phyloP scores from a whole-genome alignment of 1,140 invertebrate species.

The Oscheius sp. region DNA sequence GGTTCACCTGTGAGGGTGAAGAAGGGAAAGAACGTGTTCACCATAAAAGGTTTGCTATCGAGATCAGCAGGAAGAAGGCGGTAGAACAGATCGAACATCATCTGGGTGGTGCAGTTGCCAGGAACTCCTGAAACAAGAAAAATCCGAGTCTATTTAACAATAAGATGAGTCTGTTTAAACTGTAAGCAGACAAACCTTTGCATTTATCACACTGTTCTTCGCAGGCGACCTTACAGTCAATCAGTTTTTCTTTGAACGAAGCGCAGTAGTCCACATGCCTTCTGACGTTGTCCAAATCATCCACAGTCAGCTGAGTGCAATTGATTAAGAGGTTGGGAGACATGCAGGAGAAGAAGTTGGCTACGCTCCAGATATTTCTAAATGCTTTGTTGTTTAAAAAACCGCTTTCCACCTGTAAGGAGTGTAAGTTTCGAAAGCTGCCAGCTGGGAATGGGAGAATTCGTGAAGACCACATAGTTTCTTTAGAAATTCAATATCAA shows the following conservation, averaged over 20 bases:
- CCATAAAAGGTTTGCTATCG: slow-evolving; percentile 39
- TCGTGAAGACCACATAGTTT: slow-evolving; percentile 52
- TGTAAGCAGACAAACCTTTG: slow-evolving; percentile 4
- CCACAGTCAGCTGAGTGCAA: slow-evolving; percentile 46
- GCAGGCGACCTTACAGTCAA: slow-evolving; percentile 18
- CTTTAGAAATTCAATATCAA: slow-evolving; percentile 43
- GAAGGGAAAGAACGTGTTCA: slow-evolving; percentile 57
- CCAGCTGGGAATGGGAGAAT: slow-evolving; percentile 34
- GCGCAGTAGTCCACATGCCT: slow-evolving; percentile 14
- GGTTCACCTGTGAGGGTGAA: slow-evolving; percentile 45
- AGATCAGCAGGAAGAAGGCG: slow-evolving; percentile 56
- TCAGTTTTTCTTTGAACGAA: slow-evolving; percentile 2
- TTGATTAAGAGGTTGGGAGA: slow-evolving; percentile 48
- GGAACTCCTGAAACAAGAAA: slow-evolving; percentile 28
- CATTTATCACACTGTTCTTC: slow-evolving; percentile 13
- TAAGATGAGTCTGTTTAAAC: too few species aligned
- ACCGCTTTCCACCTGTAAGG: slow-evolving; percentile 13
- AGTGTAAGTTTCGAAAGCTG: slow-evolving; percentile 44
- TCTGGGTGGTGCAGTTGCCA: slow-evolving; percentile 49
- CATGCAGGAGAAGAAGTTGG: slow-evolving; percentile 54
- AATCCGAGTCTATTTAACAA: not conserved
- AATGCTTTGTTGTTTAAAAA: slow-evolving; percentile 34
- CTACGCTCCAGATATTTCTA: slow-evolving; percentile 54
- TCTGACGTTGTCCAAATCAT: slow-evolving; percentile 16
- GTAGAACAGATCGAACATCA: slow-evolving; percentile 61